phyloP scores from a whole-genome alignment of 2,113 vertebrate genomes.

The Oreochromis spilurus region DNA sequence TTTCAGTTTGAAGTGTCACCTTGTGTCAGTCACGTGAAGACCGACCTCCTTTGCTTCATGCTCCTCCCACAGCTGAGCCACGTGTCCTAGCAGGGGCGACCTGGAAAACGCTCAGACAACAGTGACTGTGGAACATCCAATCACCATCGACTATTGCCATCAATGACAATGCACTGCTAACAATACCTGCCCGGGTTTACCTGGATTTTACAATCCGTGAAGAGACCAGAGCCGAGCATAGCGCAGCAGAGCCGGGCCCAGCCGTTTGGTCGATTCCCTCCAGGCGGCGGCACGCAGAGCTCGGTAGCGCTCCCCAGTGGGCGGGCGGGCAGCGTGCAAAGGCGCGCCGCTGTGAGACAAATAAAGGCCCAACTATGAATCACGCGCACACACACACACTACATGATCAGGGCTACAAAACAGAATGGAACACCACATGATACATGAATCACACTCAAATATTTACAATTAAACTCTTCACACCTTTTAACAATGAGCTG shows the following conservation, averaged over 20 bases:
- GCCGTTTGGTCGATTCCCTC: not conserved
- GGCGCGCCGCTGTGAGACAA: constrained; percentile 70
- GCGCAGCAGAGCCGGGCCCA: constrained; percentile 19
- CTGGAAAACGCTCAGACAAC: constrained; percentile 72
- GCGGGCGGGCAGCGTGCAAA: constrained; percentile 58
- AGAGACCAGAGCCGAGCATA: constrained; percentile 19
- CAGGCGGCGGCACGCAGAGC: not conserved
- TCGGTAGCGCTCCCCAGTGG: constrained; percentile 56
- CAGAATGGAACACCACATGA: not conserved
- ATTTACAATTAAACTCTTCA: constrained; percentile 33
- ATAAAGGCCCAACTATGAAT: constrained; percentile 73
- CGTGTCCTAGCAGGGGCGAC: constrained; percentile 26
- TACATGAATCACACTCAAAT: not conserved
- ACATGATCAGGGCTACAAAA: not conserved
- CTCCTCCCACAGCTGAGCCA: constrained; percentile 13
- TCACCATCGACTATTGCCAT: constrained; percentile 4
- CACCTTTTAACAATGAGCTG: constrained; percentile 39
- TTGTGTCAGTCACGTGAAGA: constrained; percentile 16
- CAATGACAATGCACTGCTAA: constrained; percentile 20
- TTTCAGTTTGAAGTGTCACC: constrained; percentile 37
- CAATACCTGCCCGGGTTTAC: constrained; percentile 63
- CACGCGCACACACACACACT: constrained; percentile 22
- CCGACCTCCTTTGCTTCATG: not conserved
- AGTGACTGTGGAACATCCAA: constrained; percentile 51
- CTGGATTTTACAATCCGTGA: constrained; percentile 59